Conservation (phyloP, 1,140 invertebrate genomes). For the Trichomalopsis sarcophagae region DNA sequence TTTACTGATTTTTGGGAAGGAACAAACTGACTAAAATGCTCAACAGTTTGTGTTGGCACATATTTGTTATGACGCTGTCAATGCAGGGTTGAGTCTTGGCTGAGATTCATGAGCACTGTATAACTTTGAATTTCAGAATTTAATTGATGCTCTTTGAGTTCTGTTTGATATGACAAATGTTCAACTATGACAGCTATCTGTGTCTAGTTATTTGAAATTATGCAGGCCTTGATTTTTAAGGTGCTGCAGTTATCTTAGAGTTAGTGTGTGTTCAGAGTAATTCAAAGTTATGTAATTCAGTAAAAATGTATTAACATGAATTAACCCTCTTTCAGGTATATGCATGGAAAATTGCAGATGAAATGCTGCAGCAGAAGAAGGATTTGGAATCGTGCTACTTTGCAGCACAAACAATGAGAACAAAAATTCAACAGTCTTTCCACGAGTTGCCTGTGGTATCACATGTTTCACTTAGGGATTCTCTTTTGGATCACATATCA, state of each 20-base stretch:
- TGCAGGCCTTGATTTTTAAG: background rate
- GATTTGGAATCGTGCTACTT: constrained; percentile 96
- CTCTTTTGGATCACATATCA: constrained; percentile 91
- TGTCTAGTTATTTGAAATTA: too few relatives aligned
- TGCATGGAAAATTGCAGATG: constrained; percentile 97
- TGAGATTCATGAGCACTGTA: too few relatives aligned
- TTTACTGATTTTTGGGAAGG: too few relatives aligned
- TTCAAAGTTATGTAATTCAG: constrained; percentile 15
- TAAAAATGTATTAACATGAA: background rate
- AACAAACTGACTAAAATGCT: background rate
- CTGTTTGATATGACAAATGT: background rate
- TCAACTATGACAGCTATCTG: too few relatives aligned
- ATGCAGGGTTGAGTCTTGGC: background rate
- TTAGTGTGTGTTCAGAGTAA: background rate
- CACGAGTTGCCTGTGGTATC: constrained; percentile 92
- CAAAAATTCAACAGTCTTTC: constrained; percentile 95
- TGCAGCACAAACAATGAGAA: constrained; percentile 97
- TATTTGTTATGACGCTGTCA: background rate
- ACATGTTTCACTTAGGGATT: constrained; percentile 91
- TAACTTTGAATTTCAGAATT: too few relatives aligned
- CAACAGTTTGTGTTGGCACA: too few relatives aligned
- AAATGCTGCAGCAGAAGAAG: constrained; percentile 90
- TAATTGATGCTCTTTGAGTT: background rate
- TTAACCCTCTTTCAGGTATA: constrained; percentile 79
- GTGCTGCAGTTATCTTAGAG: background rate